phyloP scores from a whole-genome alignment of 2,888 invertebrate genomes.

The Ophion obscuratus region DNA sequence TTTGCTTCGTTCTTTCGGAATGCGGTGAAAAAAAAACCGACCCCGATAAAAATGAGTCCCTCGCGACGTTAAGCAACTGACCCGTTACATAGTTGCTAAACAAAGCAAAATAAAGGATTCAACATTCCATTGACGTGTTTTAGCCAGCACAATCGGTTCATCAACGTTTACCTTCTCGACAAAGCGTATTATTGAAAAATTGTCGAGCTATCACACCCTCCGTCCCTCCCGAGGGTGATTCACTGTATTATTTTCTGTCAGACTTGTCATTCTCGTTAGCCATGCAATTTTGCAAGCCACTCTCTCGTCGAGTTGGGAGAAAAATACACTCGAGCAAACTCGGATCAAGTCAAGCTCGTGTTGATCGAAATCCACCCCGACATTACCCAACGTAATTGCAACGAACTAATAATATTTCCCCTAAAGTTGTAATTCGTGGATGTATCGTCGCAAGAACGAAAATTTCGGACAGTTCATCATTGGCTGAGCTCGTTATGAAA shows the following conservation, averaged over 20 bases:
- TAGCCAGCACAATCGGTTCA: background rate
- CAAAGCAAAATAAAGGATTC: background rate
- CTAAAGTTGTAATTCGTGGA: background rate
- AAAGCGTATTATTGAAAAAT: slow-evolving; percentile 1
- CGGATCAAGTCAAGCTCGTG: slow-evolving; percentile 2
- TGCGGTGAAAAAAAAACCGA: background rate
- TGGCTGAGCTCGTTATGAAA: background rate
- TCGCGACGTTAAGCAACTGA: background rate
- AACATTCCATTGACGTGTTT: background rate
- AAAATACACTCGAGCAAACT: background rate
- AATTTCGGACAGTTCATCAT: background rate
- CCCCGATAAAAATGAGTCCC: background rate
- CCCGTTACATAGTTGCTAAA: slow-evolving; percentile 23
- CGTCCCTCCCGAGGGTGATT: background rate
- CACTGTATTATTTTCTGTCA: background rate
- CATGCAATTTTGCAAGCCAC: too few species aligned
- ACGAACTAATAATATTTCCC: background rate
- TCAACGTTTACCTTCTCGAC: background rate
- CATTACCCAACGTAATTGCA: slow-evolving; percentile 17
- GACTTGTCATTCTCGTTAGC: background rate
- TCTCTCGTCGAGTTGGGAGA: background rate
- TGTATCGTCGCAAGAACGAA: background rate
- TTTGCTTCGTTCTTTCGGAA: slow-evolving; percentile 24
- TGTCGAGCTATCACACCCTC: background rate
- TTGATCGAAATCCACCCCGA: slow-evolving; percentile 4